A percentile compares a stretch with the other conserved stretches of the same genome.
phyloP scores from a whole-genome alignment of 2,113 vertebrate species.

The Motacilla tschutschensis region DNA sequence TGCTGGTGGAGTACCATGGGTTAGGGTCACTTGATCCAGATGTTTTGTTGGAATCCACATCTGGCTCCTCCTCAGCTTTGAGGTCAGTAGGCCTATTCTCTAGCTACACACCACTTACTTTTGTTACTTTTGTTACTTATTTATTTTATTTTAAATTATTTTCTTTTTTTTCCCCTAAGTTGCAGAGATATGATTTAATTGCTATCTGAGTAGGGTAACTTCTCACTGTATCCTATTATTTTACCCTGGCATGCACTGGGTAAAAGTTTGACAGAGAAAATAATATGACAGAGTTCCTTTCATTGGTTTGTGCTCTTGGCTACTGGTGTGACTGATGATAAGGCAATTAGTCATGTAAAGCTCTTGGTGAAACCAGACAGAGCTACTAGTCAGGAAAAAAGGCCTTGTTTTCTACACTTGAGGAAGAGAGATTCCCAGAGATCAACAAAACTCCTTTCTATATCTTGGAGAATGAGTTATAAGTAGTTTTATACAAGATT shows the following conservation, averaged over 20 bases:
- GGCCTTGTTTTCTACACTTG: neutral
- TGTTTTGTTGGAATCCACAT: neutral
- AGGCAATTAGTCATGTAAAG: slow-evolving; percentile 5
- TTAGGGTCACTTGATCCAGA: neutral
- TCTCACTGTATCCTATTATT: neutral
- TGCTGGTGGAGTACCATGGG: neutral
- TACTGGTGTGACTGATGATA: neutral
- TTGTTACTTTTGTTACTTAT: neutral
- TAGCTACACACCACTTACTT: neutral
- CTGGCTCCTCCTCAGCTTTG: neutral
- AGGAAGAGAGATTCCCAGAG: neutral
- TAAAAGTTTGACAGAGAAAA: slow-evolving; percentile 43
- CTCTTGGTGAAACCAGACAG: slow-evolving; percentile 36
- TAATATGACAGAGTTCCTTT: neutral
- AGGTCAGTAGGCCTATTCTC: neutral
- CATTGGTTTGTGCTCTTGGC: slow-evolving; percentile 5
- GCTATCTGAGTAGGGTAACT: neutral
- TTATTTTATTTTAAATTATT: neutral
- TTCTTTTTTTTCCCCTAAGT: slow-evolving; percentile 4
- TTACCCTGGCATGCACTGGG: neutral
- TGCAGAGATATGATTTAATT: neutral
- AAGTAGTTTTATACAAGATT: slow-evolving; percentile 1
- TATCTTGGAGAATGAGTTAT: neutral
- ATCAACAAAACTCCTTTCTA: neutral
- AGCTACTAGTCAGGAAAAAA: slow-evolving; percentile 14